Base-by-base conservation (phyloP, 1,140 invertebrate species). In the Panagrolaimus sp. region DNA sequence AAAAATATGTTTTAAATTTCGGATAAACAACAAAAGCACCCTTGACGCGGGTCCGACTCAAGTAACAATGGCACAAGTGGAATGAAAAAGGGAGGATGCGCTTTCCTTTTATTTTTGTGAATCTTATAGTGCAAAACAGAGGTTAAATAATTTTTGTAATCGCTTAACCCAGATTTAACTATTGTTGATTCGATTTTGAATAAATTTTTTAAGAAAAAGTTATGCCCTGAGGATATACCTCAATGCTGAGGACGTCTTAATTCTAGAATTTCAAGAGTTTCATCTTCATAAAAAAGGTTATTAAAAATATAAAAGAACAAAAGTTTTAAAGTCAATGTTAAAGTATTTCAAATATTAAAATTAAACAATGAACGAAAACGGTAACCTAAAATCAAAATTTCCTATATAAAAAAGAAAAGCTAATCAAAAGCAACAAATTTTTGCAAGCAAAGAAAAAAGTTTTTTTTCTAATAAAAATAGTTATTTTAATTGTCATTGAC, bases 101-200 rank as follows among this genome's bases (percentile, higher is more conserved):
- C 28, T 21, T 48, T 15, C 2, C 14, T n/a, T 26, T 26, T 28
- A 21, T 58, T 58, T 58, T 26, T 21, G 52, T 58, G 52, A 21
- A 58, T 58, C 52, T 58, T 58, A 28, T 26, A 58, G 52, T 26
- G 52, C 28, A 58, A 21, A 58, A 58, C 21, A 58, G 52, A 21
- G 21, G 52, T 28, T 28, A 21, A 26, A 28, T 26, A 28, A 28
- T 26, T 58, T 21, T 58, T 26, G 21, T 26, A 58, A 58, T 58
- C 52, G 52, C 52, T 58, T 58, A 58, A 58, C 52, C 52, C 28
- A 58, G 21, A 58, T 58, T 58, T 58, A 58, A 26, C 52, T 12
- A 28, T 26, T n/a, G 52, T n/a, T 58, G 52, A 12, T 21, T 28
- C 52, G 17, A 58, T 21, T 58, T 26, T 28, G 52, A 21, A 28